Base-by-base conservation (phyloP, 2,113 vertebrate genomes). In the Uria lomvia region DNA sequence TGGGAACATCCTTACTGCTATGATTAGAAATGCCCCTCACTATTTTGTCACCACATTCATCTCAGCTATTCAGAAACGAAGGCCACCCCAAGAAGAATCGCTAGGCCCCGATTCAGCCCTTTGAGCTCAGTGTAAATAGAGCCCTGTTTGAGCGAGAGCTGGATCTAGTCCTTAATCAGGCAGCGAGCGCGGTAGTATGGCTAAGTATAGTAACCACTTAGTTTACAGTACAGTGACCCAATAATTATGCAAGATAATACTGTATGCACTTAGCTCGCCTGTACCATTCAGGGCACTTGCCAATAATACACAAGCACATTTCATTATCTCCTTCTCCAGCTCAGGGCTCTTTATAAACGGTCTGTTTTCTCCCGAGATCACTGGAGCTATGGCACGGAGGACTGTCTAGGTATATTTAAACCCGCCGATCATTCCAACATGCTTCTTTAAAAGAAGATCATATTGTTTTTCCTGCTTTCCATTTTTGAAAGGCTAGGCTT, bases 381-480 rank as follows among this genome's bases (percentile, higher is more conserved):
- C 73, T 88, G 95, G 68, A 91, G 95, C 84, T 82, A 29, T 62
- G 52, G 40, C 89, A 78, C 2, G 3, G 68, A 94, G 87, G 45
- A 53, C 94, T 94, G 95, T 92, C 97, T 97, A 97, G 97, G 97
- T 97, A 98, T 98, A 98, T 98, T 97, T 98, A 98, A 98, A 97
- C 91, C 94, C 8, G 2, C 1, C 13, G 97, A 93, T 96, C 92
- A 90, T 93, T 96, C 96, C 97, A 94, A 94, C 91, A 59, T 86
- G 94, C 96, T 95, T 65, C 92, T 96, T 98, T 95, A 96, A 96
- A 98, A 97, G 97, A 97, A 94, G 96, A 97, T 96, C 95, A 71
- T 97, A 97, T 98, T 98, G 97, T 98, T 98, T 98, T 95, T 96
- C 97, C 96, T 96, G 93, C 96, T 97, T 97, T 97, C 97, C 95